These are phyloP conservation scores for Nomada fucata DNA, from an alignment of 2,888 invertebrate species.

Conservation along the genomic window DNA sequence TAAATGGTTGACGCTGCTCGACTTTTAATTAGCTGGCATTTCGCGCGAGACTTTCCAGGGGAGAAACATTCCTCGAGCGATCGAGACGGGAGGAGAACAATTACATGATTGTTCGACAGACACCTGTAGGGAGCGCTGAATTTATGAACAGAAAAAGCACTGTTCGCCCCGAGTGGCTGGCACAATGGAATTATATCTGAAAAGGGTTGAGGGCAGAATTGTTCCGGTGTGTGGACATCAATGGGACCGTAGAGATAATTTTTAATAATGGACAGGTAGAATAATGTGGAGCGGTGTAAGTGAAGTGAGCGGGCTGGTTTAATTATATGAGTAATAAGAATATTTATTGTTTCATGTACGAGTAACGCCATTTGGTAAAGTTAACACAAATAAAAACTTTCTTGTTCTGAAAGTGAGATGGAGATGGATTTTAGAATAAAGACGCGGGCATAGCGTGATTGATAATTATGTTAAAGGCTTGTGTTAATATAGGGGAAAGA, in stretches of 20 bases:
- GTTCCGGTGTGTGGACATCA: not conserved
- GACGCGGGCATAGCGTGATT: no score
- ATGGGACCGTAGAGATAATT: constrained; percentile 3
- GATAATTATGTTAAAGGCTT: no score
- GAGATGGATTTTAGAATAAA: no score
- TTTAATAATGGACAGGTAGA: not conserved
- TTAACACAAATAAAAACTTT: no score
- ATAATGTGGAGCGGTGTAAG: not conserved
- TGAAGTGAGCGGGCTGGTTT: no score
- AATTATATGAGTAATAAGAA: no score
- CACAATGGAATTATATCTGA: constrained; percentile 9
- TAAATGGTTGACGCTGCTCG: not conserved
- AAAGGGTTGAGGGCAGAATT: constrained; percentile 7
- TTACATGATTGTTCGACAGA: not conserved
- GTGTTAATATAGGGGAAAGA: no score
- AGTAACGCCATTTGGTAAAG: no score
- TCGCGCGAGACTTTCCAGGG: not conserved
- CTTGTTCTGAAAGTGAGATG: no score
- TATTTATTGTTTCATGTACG: no score
- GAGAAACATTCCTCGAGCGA: not conserved
- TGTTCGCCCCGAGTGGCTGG: not conserved
- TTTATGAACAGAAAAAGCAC: not conserved
- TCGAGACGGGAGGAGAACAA: not conserved
- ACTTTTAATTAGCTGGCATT: not conserved
- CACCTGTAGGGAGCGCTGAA: no score